These are phyloP conservation scores for Perognathus longimembris DNA, from an alignment of 2,113 vertebrate species.

Conservation along the genomic window DNA sequence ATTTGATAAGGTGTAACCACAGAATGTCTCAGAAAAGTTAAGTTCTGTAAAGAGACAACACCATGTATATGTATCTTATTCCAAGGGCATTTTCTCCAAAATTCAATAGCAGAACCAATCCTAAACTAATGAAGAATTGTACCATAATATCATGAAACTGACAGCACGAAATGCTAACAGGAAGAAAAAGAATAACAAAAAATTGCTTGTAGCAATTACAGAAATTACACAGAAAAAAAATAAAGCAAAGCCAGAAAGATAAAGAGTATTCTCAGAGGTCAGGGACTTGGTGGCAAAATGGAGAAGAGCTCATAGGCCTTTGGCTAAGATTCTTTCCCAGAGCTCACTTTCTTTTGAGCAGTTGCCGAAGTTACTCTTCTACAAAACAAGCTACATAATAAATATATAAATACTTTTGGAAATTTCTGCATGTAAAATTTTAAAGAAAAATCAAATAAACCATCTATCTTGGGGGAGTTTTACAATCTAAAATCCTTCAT, in stretches of 20 bases:
- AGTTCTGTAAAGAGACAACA: conserved; percentile 28
- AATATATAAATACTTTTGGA: conserved; percentile 36
- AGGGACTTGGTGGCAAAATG: neutral
- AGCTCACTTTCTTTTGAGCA: neutral
- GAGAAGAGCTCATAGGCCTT: neutral
- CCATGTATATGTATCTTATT: neutral
- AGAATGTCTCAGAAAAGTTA: conserved; percentile 55
- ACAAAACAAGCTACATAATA: conserved; percentile 55
- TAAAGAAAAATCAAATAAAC: conserved; percentile 34
- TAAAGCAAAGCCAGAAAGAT: conserved; percentile 28
- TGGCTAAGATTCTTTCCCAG: neutral
- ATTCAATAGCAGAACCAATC: conserved; percentile 33
- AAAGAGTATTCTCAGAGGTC: conserved; percentile 14
- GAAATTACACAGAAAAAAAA: conserved; percentile 15
- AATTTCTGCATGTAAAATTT: conserved; percentile 29
- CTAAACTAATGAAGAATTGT: conserved; percentile 41
- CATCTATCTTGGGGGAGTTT: conserved; percentile 37
- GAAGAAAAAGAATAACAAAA: neutral
- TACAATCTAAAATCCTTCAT: conserved; percentile 47
- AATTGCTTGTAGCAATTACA: neutral
- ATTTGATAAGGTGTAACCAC: conserved; percentile 13
- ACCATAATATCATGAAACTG: neutral
- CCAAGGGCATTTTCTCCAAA: conserved; percentile 54
- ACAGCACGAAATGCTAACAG: no score
- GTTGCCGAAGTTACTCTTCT: neutral